Evolutionary conservation across 2,797 vertebrate species (phyloP), one percentile per base, ranked within the genome.

Genomic region (Taeniopygia guttata): DNA sequence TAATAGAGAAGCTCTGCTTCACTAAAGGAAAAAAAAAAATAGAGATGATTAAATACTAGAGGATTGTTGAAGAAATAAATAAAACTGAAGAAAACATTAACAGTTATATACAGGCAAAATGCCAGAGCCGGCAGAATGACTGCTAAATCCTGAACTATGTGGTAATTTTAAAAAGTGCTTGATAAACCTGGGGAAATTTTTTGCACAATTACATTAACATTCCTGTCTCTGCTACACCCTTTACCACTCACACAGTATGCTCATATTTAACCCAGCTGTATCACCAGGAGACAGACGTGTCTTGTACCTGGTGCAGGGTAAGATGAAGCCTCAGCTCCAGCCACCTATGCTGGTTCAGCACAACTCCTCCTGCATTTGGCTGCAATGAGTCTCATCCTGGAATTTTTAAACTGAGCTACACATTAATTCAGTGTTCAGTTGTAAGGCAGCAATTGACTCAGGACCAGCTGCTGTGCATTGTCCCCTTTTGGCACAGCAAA

Each of bases 1-100:
- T 78, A 77, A 94, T 15, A 80, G 49, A 64, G 76, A 81, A 83
- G 68, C 25, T 72, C 67, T 86, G 87, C 89, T 95, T 91, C 91
- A 59, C 72, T 80, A 68, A 92, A 80, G 63, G 74, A 70, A 34
- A 58, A 54, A n/a, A 64, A 51, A 21, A 79, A n/a, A 40, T 1
- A 43, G 8, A 87, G 4, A 52, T 48, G 1, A 82, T 86, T 66
- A 84, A 90, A 58, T 62, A 55, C 26, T 21, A n/a, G 30, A 77
- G 67, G 40, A 83, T n/a, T 67, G 34, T 45, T 74, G 75, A 13
- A 63, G 67, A 87, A 90, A 84, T 34, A 89, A 81, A 78, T 29
- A 69, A 58, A 90, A 45, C 9, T 7, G 19, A 70, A 77, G 21
- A 80, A 83, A 85, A 25, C 26, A 45, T 32, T 69, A 90, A 52